These are phyloP conservation scores for Lepus europaeus DNA, from an alignment of 2,113 vertebrate species.

Conservation along the genomic window DNA sequence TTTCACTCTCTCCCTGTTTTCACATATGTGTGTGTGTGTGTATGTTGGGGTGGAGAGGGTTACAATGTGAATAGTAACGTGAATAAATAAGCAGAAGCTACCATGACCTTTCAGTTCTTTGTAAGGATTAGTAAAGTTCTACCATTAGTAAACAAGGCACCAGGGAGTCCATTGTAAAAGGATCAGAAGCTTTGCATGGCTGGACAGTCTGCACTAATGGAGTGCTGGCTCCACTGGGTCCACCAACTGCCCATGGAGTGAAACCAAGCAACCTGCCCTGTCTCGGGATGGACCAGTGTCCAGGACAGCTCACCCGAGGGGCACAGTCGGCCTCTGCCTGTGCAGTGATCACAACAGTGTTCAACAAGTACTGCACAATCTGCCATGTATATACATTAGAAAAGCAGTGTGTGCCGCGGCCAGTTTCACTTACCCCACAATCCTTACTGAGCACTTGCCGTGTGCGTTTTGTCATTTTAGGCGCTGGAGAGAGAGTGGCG, in stretches of 20 bases:
- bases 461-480: neutral
- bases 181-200: neutral
- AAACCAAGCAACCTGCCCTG: neutral
- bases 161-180: neutral
- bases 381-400: neutral
- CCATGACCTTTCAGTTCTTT: neutral
- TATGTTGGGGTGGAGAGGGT: neutral
- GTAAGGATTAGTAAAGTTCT: conserved; percentile 7
- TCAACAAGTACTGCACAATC: neutral
- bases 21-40: too few species aligned
- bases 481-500: neutral
- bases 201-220: neutral
- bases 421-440: neutral
- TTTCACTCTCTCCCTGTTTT: neutral
- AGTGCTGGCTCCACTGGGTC: neutral
- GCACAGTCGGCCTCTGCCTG: neutral
- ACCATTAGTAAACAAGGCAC: neutral
- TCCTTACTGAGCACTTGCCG: neutral
- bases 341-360: neutral
- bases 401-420: neutral
- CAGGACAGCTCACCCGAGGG: neutral
- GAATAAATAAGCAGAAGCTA: neutral
- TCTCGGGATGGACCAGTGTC: conserved; percentile 8
- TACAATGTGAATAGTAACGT: neutral
- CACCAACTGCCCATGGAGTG: neutral